Conservation (phyloP, 2,113 vertebrate species). For the Cyphomyrus plagiostoma region DNA sequence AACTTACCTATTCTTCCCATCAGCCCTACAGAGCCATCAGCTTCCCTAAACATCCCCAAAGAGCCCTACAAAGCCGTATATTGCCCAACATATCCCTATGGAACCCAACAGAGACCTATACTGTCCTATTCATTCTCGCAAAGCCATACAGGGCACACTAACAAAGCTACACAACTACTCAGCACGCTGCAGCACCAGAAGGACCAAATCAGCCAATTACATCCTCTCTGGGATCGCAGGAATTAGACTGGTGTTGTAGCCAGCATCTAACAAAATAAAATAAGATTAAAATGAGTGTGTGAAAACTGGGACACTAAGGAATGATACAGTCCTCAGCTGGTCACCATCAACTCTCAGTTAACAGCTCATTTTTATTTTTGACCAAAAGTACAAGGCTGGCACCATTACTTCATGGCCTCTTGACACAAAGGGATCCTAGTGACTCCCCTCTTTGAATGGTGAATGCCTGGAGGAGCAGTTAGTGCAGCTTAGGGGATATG, state of each 20-base stretch:
- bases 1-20: background rate
- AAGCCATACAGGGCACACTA: background rate
- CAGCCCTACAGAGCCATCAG: background rate
- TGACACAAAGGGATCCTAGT: background rate
- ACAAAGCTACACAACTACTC: background rate
- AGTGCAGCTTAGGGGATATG: background rate
- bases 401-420: background rate
- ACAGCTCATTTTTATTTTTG: background rate
- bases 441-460: background rate
- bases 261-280: background rate
- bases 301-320: background rate
- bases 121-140: background rate
- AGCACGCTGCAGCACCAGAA: conserved; percentile 21
- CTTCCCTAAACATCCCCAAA: background rate
- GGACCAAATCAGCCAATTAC: conserved; percentile 16
- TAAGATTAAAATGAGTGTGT: conserved; percentile 7
- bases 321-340: background rate
- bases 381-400: background rate
- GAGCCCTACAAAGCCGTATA: background rate
- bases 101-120: background rate
- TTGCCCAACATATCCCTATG: background rate
- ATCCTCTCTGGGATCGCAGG: background rate
- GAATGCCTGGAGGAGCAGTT: background rate
- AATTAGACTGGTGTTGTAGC: background rate
- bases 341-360: background rate